phyloP scores from a whole-genome alignment of 2,888 invertebrate species.

The Hololepta plana region DNA sequence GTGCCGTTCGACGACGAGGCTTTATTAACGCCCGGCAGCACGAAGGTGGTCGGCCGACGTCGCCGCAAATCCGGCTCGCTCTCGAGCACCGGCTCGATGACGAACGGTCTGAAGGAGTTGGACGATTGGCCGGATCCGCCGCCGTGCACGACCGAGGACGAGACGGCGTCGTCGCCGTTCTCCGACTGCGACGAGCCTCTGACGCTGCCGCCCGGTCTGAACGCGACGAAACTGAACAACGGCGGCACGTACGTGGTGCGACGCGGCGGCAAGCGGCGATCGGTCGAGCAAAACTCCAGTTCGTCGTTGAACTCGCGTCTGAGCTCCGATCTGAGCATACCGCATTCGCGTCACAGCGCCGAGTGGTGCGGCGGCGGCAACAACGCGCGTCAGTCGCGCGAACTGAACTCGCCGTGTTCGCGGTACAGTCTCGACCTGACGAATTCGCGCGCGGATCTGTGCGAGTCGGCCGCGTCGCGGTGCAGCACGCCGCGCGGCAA shows the following conservation, averaged over 20 bases:
- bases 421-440: constrained; percentile 51
- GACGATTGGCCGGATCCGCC: constrained; percentile 62
- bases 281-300: constrained; percentile 38
- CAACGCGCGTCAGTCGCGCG: constrained; percentile 34
- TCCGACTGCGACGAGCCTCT: constrained; percentile 37
- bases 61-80: constrained; percentile 38
- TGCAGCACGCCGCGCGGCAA: constrained; percentile 32
- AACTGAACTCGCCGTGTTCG: constrained; percentile 41
- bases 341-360: constrained; percentile 37
- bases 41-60: constrained; percentile 33
- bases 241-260: constrained; percentile 69
- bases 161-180: constrained; percentile 47
- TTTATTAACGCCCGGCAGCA: constrained; percentile 42
- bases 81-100: constrained; percentile 55
- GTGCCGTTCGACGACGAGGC: constrained; percentile 61
- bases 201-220: constrained; percentile 19
- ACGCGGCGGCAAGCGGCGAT: constrained; percentile 49
- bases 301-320: constrained; percentile 41
- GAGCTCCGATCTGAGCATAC: constrained; percentile 42
- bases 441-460: constrained; percentile 36
- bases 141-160: constrained; percentile 46
- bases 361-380: constrained; percentile 39
- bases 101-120: constrained; percentile 44
- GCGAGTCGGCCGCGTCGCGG: constrained; percentile 23
- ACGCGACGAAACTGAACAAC: constrained; percentile 31